A percentile compares a stretch with the other conserved stretches of the same genome.
These are phyloP conservation scores for Drosophila pseudotalamancana DNA, from an alignment of 2,888 invertebrate species.

Conservation along the genomic window DNA sequence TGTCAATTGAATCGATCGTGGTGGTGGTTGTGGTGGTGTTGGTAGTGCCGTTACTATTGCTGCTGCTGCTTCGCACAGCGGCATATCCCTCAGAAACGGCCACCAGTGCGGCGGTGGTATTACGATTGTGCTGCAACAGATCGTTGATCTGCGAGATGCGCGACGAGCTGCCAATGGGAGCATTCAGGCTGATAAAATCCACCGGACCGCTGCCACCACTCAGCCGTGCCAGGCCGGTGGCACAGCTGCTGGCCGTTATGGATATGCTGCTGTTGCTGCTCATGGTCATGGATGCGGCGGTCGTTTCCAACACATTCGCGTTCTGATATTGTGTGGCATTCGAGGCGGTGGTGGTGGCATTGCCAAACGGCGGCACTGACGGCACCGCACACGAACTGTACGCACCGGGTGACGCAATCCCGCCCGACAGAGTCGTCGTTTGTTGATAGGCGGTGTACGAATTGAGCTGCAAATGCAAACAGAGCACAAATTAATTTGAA, in stretches of 20 bases:
- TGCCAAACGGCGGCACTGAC: constrained; percentile 77
- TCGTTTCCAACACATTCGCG: constrained; percentile 62
- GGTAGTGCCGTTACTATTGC: constrained; percentile 16
- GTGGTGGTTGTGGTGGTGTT: constrained; percentile 19
- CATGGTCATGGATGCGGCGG: constrained; percentile 67
- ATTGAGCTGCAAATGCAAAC: constrained; percentile 38
- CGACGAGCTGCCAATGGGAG: constrained; percentile 80
- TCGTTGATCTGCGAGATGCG: constrained; percentile 83
- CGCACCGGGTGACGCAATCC: constrained; percentile 36
- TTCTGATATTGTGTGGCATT: constrained; percentile 69
- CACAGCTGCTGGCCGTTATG: constrained; percentile 32
- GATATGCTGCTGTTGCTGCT: constrained; percentile 32
- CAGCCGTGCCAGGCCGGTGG: constrained; percentile 23
- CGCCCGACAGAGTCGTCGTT: constrained; percentile 36
- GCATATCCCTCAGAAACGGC: constrained; percentile 71
- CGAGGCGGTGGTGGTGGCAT: constrained; percentile 79
- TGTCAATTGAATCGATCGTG: constrained; percentile 65
- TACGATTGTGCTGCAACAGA: constrained; percentile 83
- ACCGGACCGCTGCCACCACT: constrained; percentile 2
- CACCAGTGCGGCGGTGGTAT: constrained; percentile 79
- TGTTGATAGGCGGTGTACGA: constrained; percentile 54
- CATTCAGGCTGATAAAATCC: constrained; percentile 77
- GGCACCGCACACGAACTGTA: constrained; percentile 81
- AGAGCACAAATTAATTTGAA: not conserved
- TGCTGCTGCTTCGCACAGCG: constrained; percentile 27